Percentiles rank a stretch among this genome's conserved stretches.
Conservation (phyloP, 2,888 invertebrate genomes). For the Diogma glabrata region DNA sequence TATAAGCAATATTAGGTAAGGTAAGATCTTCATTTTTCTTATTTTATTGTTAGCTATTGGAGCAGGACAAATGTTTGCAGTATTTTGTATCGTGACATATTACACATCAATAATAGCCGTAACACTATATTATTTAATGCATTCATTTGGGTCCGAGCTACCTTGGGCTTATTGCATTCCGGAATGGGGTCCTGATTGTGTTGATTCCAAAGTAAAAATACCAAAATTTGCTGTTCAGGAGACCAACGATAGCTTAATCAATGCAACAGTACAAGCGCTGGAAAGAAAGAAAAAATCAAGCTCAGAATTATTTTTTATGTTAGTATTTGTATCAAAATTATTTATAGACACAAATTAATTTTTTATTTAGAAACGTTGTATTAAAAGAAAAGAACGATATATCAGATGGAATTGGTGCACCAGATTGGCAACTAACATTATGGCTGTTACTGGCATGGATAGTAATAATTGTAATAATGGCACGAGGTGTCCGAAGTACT, state of each 20-base stretch:
- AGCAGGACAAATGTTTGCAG: conserved; percentile 50
- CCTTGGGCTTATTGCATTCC: conserved; percentile 59
- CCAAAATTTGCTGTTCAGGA: too few relatives aligned
- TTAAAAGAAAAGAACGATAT: conserved; percentile 37
- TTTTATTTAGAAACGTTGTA: too few relatives aligned
- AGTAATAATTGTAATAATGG: conserved; percentile 53
- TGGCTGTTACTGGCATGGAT: conserved; percentile 57
- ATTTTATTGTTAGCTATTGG: too few relatives aligned
- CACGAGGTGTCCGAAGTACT: conserved; percentile 62
- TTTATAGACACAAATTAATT: too few relatives aligned
- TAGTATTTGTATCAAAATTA: too few relatives aligned
- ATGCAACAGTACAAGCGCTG: neutral
- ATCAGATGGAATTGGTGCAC: conserved; percentile 38
- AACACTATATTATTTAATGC: conserved; percentile 58
- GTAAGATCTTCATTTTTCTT: too few relatives aligned
- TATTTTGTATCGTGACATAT: conserved; percentile 56
- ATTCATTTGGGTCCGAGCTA: conserved; percentile 54
- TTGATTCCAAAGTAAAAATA: conserved; percentile 22
- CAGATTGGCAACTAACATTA: conserved; percentile 56
- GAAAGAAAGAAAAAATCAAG: too few relatives aligned
- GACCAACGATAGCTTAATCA: neutral
- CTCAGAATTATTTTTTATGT: conserved; percentile 49
- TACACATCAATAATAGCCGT: conserved; percentile 65
- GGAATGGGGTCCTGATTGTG: conserved; percentile 30
- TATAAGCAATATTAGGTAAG: too few relatives aligned